Evolutionary conservation across 2,888 invertebrate genomes (phyloP), one percentile per base, ranked within the genome.

Genomic region (Ormyrus nitidulus): DNA sequence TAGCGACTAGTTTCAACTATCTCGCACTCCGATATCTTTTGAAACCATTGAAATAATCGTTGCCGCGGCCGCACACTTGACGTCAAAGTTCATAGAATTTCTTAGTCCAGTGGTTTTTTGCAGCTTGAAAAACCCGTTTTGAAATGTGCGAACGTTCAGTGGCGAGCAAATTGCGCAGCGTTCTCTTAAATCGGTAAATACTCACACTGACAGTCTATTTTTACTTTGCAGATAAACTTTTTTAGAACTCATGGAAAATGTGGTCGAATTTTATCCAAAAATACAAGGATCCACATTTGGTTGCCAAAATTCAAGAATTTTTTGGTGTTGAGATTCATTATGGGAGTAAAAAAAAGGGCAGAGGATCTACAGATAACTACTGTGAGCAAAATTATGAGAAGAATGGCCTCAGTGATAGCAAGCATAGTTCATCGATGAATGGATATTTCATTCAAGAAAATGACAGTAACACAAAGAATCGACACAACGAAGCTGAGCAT

Each of bases 221-320:
- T 56, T 62, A 13, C 11, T 80, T 80, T 65, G 34, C 46, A 80
- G 80, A 61, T 54, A 58, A 61, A 34, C 19, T 46, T 58, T 54
- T 54, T 53, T 19, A 13, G 62, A 79, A 72, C 64, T 65, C 66
- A 82, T 84, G 81, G 73, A 86, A 84, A 79, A 88, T 87, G 87
- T 86, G 85, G 85, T 77, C 84, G 10, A 77, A 72, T 70, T 83
- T 83, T 10, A 92, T 96, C 87, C 93, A 95, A 86, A 93, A 94
- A 88, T 92, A 96, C 76, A 95, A 95, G 88, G 94, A 95, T 87
- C 95, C 97, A 7, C 90, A 93, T 81, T 91, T 96, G 84, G 97
- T 97, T 46, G 94, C 95, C 44, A 93, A 93, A 89, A 94, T 97
- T 86, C 97, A 97, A 90, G 92, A 94, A 85, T 94, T 93, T 89